Base-by-base conservation (phyloP, 2,888 invertebrate species). In the Nemotelus pantherinus region DNA sequence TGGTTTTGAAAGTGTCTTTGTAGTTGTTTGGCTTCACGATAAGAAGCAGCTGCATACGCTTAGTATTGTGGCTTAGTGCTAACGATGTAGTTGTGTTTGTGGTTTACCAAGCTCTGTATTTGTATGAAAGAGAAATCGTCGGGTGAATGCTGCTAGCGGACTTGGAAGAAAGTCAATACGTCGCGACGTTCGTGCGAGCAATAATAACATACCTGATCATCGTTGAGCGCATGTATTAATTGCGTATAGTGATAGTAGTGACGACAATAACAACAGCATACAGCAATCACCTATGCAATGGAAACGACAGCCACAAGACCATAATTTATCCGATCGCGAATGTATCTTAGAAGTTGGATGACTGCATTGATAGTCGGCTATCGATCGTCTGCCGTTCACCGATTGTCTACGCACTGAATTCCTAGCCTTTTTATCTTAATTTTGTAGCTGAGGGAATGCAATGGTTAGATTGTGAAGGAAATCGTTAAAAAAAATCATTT, bases 111-210 rank as follows among this genome's bases (percentile, higher is more conserved):
- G 43, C 47, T 53, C 9, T 47, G 60, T 60, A 43, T 63, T 41
- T 60, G 60, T 60, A 60, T 41, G 63, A 74, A 74, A 74, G 74
- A 74, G 74, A 74, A 74, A 74, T 74, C 74, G 55, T 9, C 10
- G 44, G 44, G 43, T 47, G 58, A 58, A 58, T 4, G 43, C 45
- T 39, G 44, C 44, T 71, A 71, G 57, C 71, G 72, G 55, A 60
- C 72, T 58, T 45, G 58, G 44, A 72, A 58, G 74, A 74, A 74
- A 74, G 74, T 48, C 74, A 74, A 45, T 72, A 39, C 41, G 47
- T 58, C 25, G 72, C 10, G 60, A 25, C 45, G 45, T n/a, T 57
- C 6, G 60, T 25, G 2, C 53, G 41, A 44, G 71, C 25, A 43
- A 68, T 68, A 71, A 53, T 71, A 44, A n/a, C 10, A 44, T 48